Evolutionary conservation across 2,888 invertebrate species (phyloP), one percentile per base, ranked within the genome.

Genomic region (Mesochorus sp.): DNA sequence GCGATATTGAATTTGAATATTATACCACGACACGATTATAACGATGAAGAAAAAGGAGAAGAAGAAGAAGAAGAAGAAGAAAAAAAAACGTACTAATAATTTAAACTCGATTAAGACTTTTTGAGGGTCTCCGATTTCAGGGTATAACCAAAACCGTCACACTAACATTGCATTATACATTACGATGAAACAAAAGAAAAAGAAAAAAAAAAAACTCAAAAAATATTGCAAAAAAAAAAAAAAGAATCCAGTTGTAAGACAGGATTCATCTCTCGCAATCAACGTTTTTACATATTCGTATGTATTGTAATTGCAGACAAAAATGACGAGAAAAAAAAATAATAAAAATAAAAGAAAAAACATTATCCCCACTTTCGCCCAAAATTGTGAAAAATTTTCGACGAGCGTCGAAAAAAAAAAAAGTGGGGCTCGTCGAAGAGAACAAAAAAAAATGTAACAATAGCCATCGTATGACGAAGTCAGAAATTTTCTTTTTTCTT

Each of bases 351-450:
- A 19, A 51, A 44, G 34, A 24, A 6, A 6, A 28, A 51, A 17
- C 12, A 51, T 47, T 34, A 34, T n/a, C 24, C 21, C 8, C 83
- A 88, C 86, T 86, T 86, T 85, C n/a, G n/a, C n/a, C 86, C 87
- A 79, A 84, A 83, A 85, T 87, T 88, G 82, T 83, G 81, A 1
- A 1, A 1, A 12, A 87, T 87, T 87, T 83, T 47, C 47, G 8
- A 37, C 19, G n/a, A 21, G 42, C 21, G 42, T 26, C 21, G 26
- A 26, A 2, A 19, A 31, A 55, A 53, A 53, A 31, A 51, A 51
- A 51, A 42, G 5, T 14, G 6, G 6, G n/a, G n/a, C n/a, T n/a
- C n/a, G n/a, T n/a, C n/a, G n/a, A n/a, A n/a, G n/a, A n/a, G n/a
- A n/a, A n/a, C n/a, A 61, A 42, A 24, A 61, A 14, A 12, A 31